Evolutionary conservation across 2,888 invertebrate species (phyloP), one percentile per base, ranked within the genome.

Genomic region (Trissoscelio sp.): DNA sequence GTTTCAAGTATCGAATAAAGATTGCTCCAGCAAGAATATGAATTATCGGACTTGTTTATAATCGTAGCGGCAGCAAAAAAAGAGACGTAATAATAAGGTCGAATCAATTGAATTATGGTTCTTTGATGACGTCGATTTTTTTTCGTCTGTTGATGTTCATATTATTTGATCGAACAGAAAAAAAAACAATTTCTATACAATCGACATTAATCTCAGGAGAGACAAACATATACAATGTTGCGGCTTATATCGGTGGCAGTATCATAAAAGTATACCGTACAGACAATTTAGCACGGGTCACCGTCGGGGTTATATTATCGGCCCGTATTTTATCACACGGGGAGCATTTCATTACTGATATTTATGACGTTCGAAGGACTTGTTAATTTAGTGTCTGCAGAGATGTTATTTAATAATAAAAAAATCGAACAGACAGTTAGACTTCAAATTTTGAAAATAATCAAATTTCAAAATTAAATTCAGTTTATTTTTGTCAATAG

Each of bases 201-300:
- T n/a, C n/a, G 7, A 37, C 3, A 37, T 37, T 37, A 37, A 37
- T 37, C 37, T 37, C 4, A 3, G n/a, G 46, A 11, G 11, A 22
- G 48, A 51, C 48, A 9, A 18, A n/a, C 24, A 24, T 1, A 24
- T n/a, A 51, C 48, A 51, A 51, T 51, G 24, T 51, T 51, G 24
- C 12, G n/a, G 24, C 3, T 37, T 28, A 34, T 60, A 60, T 72
- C 24, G 51, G 60, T 72, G 18, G 51, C 28, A 34, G 12, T 74
- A 64, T 74, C 73, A 31, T 73, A 64, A 64, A 55, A 42, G 46
- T 74, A 74, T 37, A 74, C 22, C 44, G 12, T 48, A 64, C 55
- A 64, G 51, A 74, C 64, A 55, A 74, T 64, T 74, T 74, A 74
- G 64, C 64, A 74, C 46, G 64, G 73, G 73, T 74, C 73, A 64